phyloP scores from a whole-genome alignment of 2,888 invertebrate genomes.

The Trichogramma evanescens region DNA sequence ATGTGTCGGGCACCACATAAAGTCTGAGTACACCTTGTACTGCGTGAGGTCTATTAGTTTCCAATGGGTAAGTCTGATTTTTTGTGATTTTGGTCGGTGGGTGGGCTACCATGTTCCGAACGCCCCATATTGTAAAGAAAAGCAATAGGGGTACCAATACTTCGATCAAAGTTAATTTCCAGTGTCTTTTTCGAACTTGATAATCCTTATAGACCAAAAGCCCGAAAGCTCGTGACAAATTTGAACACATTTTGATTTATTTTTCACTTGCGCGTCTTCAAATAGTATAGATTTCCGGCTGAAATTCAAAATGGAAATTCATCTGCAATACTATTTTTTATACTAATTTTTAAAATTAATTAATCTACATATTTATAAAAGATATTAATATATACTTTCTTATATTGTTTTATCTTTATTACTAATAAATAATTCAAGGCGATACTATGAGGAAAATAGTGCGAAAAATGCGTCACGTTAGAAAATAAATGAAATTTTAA shows the following conservation, averaged over 20 bases:
- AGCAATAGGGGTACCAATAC: slow-evolving; percentile 30
- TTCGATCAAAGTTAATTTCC: slow-evolving; percentile 30
- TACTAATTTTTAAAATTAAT: too few relatives aligned
- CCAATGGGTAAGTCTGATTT: slow-evolving; percentile 23
- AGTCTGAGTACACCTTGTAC: too few relatives aligned
- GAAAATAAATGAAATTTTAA: too few relatives aligned
- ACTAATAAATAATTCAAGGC: too few relatives aligned
- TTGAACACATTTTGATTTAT: not conserved
- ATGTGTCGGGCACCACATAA: too few relatives aligned
- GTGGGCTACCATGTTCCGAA: slow-evolving; percentile 13
- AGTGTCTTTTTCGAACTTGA: slow-evolving; percentile 33
- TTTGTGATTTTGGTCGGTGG: slow-evolving; percentile 18
- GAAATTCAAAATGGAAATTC: not conserved
- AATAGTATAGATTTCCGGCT: not conserved
- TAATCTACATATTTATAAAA: too few relatives aligned
- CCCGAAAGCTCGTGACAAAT: slow-evolving; percentile 16
- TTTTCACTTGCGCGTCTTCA: not conserved
- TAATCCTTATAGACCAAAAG: slow-evolving; percentile 34
- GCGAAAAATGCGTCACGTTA: too few relatives aligned
- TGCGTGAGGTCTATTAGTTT: slow-evolving; percentile 1
- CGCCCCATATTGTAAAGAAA: slow-evolving; percentile 27
- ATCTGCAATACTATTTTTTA: too few relatives aligned
- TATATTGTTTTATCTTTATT: too few relatives aligned
- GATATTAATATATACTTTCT: too few relatives aligned
- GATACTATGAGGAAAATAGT: too few relatives aligned